Evolutionary conservation across 2,797 vertebrate genomes (phyloP), one percentile per base, ranked within the genome.

Genomic region (Enteromius anoplus): DNA sequence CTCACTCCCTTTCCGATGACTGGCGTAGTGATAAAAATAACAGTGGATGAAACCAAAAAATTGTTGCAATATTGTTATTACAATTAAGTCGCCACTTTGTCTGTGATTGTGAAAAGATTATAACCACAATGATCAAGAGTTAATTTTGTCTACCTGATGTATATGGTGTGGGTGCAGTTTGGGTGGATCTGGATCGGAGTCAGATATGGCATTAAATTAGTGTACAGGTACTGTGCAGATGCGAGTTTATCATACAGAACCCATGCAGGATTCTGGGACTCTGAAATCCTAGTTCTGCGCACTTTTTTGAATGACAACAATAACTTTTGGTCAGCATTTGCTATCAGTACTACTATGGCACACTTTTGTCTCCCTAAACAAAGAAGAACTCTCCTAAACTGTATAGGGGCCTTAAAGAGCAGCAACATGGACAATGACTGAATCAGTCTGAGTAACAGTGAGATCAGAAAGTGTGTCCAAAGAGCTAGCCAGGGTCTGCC

Each of bases 401-500:
- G 64, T 21, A 15, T 58, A 3, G 3, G 5, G 34, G 55, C 1
- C 58, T 64, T 8, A 19, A 45, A 21, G 26, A 82, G 68, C 51
- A 37, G 45, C 71, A 65, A 78, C 75, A 42, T 21, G 12, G 53
- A 34, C 72, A 71, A 32, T 75, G 34, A 47, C 77, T 64, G 77
- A 53, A 84, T 34, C 49, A 60, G 23, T 32, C 47, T 78, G 81
- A 58, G 81, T 32, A 64, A 75, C 21, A 45, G 62, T 62, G 55
- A 62, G 55, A 80, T 76, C 70, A 80, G 45, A 55, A 71, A 73
- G 21, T 21, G 81, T 86, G 66, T 85, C 69, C 70, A 55, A 65
- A 83, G 64, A 80, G 37, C 62, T 83, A 73, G 80, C 75, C 69
- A 75, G 78, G 70, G 37, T 69, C 69, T 79, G 42, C 81, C 83